phyloP scores from a whole-genome alignment of 1,140 invertebrate genomes.

The Argopecten irradians region DNA sequence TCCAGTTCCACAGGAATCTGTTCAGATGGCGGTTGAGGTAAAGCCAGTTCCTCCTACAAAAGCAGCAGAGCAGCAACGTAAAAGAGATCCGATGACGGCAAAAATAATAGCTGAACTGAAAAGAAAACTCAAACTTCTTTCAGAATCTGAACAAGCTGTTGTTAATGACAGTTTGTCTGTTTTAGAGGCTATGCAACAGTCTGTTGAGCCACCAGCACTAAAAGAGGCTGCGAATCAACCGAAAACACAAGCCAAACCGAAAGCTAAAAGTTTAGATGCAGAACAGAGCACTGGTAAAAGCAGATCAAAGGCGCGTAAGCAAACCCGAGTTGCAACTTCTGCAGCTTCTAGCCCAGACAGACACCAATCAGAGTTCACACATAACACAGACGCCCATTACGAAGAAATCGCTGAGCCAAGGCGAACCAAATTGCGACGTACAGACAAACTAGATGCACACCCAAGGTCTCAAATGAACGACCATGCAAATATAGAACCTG shows the following conservation, averaged over 20 bases:
- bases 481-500: background rate
- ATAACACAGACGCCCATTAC: background rate
- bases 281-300: no score
- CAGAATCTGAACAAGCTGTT: background rate
- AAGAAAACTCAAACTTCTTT: background rate
- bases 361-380: background rate
- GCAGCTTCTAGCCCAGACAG: background rate
- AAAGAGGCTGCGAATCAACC: background rate
- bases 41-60: background rate
- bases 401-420: background rate
- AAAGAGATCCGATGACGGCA: background rate
- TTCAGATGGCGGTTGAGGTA: background rate
- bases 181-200: background rate
- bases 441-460: background rate
- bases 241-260: background rate
- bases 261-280: no score
- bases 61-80: background rate
- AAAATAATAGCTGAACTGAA: constrained; percentile 4
- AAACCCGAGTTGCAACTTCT: background rate
- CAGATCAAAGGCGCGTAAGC: background rate
- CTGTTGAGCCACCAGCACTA: background rate
- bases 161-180: background rate
- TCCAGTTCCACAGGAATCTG: background rate
- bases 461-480: background rate
- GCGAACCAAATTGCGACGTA: background rate